phyloP scores from a whole-genome alignment of 1,140 invertebrate genomes.

The Drepana arcuata region DNA sequence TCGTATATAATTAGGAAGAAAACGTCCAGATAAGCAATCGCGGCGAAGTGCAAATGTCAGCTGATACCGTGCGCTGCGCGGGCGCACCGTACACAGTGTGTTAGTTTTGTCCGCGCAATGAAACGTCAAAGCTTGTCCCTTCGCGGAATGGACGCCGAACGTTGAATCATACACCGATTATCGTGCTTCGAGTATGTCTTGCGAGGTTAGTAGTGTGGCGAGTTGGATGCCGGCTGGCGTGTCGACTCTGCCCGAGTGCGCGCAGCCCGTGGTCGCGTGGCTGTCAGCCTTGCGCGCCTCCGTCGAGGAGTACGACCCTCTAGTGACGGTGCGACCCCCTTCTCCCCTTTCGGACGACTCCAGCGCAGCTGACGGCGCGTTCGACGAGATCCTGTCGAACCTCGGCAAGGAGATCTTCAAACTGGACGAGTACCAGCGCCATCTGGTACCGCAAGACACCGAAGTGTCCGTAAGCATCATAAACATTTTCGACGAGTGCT shows the following conservation, averaged over 20 bases:
- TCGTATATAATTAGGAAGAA: conserved; percentile 47
- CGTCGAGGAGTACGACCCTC: conserved; percentile 64
- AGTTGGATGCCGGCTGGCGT: conserved; percentile 7
- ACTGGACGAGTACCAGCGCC: conserved; percentile 60
- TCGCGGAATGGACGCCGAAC: conserved; percentile 8
- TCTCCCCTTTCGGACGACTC: conserved; percentile 23
- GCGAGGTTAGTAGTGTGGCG: background rate
- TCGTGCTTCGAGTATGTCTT: conserved; percentile 20
- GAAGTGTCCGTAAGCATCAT: conserved; percentile 54
- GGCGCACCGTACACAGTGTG: no score
- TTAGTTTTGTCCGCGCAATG: conserved; percentile 14
- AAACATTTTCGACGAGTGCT: conserved; percentile 64
- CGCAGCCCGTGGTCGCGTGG: conserved; percentile 52
- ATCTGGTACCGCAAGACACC: conserved; percentile 34
- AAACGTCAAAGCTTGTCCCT: conserved; percentile 35
- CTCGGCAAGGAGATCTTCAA: conserved; percentile 64
- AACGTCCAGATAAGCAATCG: conserved; percentile 55
- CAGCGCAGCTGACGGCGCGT: conserved; percentile 50
- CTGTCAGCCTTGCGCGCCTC: conserved; percentile 41
- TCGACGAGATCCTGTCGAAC: conserved; percentile 64
- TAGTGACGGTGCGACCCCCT: conserved; percentile 27
- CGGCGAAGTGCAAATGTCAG: conserved; percentile 63
- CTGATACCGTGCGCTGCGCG: conserved; percentile 24
- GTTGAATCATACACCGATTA: conserved; percentile 68
- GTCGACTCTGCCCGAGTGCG: conserved; percentile 23